Percentiles rank a stretch among this genome's conserved stretches.
Evolutionary conservation across 2,888 invertebrate species (phyloP).

Genomic region (Apamea anceps): DNA sequence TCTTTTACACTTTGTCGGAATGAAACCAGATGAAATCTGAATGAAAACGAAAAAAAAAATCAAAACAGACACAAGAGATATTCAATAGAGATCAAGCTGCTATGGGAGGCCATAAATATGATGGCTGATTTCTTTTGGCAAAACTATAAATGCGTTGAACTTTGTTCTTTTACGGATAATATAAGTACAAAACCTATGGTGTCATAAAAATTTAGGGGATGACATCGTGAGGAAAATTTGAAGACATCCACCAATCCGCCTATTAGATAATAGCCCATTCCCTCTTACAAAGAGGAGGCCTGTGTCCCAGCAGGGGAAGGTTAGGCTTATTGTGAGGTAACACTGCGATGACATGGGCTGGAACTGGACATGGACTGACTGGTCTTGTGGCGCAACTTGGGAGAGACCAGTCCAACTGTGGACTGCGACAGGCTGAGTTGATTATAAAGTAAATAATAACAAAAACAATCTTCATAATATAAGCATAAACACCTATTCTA

Average conservation of each 20-base stretch:
- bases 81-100: background rate
- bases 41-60: background rate
- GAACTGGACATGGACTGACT: background rate
- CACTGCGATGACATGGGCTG: background rate
- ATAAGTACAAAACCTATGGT: background rate
- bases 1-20: slow-evolving; percentile 34
- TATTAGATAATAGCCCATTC: background rate
- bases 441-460: background rate
- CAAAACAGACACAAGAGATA: background rate
- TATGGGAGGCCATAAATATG: background rate
- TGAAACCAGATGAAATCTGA: slow-evolving; percentile 23
- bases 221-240: background rate
- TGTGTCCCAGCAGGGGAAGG: background rate
- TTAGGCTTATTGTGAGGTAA: background rate
- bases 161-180: background rate
- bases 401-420: background rate
- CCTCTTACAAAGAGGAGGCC: background rate
- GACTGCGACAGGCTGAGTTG: background rate
- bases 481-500: slow-evolving; percentile 10
- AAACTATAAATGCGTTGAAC: background rate
- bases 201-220: background rate
- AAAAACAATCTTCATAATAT: background rate
- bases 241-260: background rate
- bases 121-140: background rate
- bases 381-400: background rate